Base-by-base conservation (phyloP, 2,113 vertebrate species). In the Turdus rufiventris region DNA sequence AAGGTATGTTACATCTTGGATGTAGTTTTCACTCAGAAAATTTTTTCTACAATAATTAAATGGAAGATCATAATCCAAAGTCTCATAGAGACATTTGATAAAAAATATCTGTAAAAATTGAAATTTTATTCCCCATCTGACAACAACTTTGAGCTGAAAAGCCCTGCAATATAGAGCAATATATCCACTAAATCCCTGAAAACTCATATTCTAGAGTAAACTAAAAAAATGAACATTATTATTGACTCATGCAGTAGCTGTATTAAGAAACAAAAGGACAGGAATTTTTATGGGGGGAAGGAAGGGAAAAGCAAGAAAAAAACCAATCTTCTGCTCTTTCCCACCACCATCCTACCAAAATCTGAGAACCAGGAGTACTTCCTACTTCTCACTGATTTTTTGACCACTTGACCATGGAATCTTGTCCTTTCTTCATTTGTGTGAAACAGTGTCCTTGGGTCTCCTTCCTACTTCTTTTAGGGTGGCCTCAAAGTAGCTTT, bases 221-320 rank as follows among this genome's bases (percentile, higher is more conserved):
- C 20, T 43, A 67, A 71, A 84, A 82, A 75, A 48, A 53, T 13
- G 0, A 66, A 43, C 26, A 9, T 6, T 18, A 53, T 25, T 51
- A 56, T 14, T 8, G 1, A 45, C 51, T 65, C 24, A 74, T 24
- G 8, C 8, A 38, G 7, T 19, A 71, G 29, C 6, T 86, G 11
- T n/a, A 54, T 66, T 87, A 89, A 62, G n/a, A 66, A 94, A 57
- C 11, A 3, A 71, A 70, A 53, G 18, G 18, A 38, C 29, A 8
- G 18, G 18, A 75, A 53, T 15, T 66, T 54, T 36, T 13, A 17
- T 0, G 1, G 7, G 4, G 0, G 9, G 4, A 9, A 63, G 3
- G 33, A 42, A 33, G 28, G 15, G 7, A 24, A 58, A 58, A 58
- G 10, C 12, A 53, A 38, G 20, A 23, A 71, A 89, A 72, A 54